These are phyloP conservation scores for Alces alces DNA, from an alignment of 2,113 vertebrate species.

Conservation along the genomic window DNA sequence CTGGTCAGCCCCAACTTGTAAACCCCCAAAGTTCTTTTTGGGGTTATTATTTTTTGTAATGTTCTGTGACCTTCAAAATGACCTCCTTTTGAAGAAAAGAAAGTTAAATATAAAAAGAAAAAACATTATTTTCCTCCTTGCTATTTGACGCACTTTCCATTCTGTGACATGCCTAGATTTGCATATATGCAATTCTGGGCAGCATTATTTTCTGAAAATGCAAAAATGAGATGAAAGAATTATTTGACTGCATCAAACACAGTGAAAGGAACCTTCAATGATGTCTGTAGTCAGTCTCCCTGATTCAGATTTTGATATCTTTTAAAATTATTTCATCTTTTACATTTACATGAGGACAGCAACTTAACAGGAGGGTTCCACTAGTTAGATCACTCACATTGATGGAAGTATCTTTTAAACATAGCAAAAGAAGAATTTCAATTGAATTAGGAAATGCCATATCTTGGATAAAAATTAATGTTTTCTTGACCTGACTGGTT, in stretches of 20 bases:
- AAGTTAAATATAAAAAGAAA: not conserved
- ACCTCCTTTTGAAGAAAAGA: not conserved
- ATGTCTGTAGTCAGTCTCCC: not conserved
- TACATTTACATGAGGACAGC: not conserved
- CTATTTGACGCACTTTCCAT: not conserved
- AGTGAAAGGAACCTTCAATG: not conserved
- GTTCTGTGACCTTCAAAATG: not conserved
- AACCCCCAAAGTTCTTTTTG: not conserved
- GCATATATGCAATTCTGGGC: not conserved
- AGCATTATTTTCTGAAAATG: not conserved
- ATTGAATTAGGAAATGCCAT: not conserved
- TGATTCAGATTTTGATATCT: not conserved
- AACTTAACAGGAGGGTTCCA: not conserved
- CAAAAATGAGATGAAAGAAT: not conserved
- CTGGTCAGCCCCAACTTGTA: not conserved
- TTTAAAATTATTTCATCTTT: not conserved
- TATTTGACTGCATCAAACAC: not conserved
- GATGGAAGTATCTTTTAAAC: not conserved
- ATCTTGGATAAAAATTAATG: not conserved
- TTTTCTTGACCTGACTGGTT: not conserved
- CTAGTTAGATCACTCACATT: not conserved
- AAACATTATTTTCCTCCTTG: not conserved
- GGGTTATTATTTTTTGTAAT: not conserved
- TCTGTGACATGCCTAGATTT: not conserved
- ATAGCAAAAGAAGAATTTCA: not conserved